Conservation (phyloP, 2,113 vertebrate species). For the Catharus minimus region DNA sequence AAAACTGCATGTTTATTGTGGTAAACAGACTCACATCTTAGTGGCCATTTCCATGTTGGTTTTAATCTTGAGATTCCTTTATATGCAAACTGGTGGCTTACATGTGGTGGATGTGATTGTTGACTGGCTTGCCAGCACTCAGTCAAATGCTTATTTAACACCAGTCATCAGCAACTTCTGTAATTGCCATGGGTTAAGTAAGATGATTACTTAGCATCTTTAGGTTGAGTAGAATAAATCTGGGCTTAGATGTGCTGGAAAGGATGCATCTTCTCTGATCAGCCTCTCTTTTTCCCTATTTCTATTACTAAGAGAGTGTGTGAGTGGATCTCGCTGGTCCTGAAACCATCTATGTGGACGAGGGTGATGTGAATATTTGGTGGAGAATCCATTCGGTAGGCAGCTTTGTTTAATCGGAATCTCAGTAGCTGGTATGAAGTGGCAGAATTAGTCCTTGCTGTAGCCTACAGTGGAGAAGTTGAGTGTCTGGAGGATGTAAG, state of each 20-base stretch:
- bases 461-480: background rate
- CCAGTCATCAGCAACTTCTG: background rate
- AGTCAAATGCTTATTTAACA: background rate
- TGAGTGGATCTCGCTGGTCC: background rate
- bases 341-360: background rate
- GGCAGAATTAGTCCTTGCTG: background rate
- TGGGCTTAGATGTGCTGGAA: background rate
- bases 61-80: background rate
- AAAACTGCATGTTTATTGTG: background rate
- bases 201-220: background rate
- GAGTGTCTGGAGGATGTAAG: background rate
- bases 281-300: background rate
- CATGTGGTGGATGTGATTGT: background rate
- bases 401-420: background rate
- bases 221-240: background rate
- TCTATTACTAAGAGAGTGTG: background rate
- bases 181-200: background rate
- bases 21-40: background rate
- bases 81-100: fast-evolving
- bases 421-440: background rate
- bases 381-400: background rate
- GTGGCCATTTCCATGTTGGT: background rate
- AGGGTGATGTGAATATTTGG: background rate
- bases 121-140: background rate
- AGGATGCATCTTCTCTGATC: background rate